Conservation (phyloP, 2,113 vertebrate genomes). For the Delphinus delphis region DNA sequence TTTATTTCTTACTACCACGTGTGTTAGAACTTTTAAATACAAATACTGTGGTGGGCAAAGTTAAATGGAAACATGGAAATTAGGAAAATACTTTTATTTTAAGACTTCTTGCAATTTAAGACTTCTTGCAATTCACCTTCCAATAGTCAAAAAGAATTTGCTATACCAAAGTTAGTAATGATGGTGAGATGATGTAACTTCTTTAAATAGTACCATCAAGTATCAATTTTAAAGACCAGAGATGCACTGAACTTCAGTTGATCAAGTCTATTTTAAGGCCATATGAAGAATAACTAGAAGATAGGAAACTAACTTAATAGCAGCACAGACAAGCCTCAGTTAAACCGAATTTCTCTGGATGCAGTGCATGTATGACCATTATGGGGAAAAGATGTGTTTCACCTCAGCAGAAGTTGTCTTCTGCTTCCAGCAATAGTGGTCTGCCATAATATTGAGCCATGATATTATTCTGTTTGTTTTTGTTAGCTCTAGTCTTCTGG, state of each 20-base stretch:
- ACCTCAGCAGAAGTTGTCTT: neutral
- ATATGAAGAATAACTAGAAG: neutral
- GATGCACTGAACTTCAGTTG: neutral
- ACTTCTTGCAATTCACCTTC: neutral
- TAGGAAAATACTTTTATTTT: neutral
- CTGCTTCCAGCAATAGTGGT: neutral
- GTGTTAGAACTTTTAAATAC: neutral
- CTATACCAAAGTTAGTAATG: neutral
- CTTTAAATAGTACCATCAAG: neutral
- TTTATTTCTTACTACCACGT: neutral
- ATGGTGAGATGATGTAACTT: neutral
- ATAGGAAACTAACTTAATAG: neutral
- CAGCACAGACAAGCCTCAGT: neutral
- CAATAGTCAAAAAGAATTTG: neutral
- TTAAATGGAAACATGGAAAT: neutral
- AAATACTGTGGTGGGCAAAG: neutral
- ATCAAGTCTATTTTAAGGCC: neutral
- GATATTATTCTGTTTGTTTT: neutral
- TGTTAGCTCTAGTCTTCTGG: neutral
- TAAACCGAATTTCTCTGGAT: neutral
- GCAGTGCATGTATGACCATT: fast-evolving
- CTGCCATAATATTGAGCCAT: neutral
- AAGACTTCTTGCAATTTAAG: neutral
- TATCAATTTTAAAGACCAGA: neutral
- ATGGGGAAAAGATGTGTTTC: neutral